Conservation (phyloP, 2,113 vertebrate species). For the Corythaeola cristata region DNA sequence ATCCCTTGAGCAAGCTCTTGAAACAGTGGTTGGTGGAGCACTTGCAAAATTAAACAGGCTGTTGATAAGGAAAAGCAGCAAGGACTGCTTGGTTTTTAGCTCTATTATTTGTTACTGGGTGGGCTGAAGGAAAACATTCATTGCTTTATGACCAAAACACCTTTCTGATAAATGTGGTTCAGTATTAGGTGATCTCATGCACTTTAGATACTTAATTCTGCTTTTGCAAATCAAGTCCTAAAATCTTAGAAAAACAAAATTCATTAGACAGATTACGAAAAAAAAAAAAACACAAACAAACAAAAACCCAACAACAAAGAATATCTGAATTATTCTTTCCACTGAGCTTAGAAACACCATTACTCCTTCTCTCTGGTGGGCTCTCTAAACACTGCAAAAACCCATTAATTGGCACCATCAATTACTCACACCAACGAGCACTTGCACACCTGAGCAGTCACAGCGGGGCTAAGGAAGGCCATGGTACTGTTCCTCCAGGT, state of each 20-base stretch:
- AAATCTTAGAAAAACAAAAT: neutral
- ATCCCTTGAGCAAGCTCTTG: neutral
- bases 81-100: neutral
- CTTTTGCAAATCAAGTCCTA: neutral
- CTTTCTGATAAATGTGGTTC: neutral
- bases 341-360: neutral
- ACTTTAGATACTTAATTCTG: neutral
- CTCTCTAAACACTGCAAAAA: neutral
- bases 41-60: neutral
- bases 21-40: neutral
- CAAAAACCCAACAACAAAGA: too few relatives aligned
- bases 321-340: neutral
- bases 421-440: neutral
- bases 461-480: neutral
- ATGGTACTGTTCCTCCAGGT: neutral
- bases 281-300: neutral
- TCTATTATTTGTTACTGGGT: neutral
- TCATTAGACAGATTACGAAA: neutral
- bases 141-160: neutral
- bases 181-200: neutral
- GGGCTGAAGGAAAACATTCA: neutral
- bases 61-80: neutral
- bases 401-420: neutral
- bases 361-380: neutral
- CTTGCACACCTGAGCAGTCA: neutral